Base-by-base conservation (phyloP, 2,888 invertebrate genomes). In the Xestobium rufovillosum region DNA sequence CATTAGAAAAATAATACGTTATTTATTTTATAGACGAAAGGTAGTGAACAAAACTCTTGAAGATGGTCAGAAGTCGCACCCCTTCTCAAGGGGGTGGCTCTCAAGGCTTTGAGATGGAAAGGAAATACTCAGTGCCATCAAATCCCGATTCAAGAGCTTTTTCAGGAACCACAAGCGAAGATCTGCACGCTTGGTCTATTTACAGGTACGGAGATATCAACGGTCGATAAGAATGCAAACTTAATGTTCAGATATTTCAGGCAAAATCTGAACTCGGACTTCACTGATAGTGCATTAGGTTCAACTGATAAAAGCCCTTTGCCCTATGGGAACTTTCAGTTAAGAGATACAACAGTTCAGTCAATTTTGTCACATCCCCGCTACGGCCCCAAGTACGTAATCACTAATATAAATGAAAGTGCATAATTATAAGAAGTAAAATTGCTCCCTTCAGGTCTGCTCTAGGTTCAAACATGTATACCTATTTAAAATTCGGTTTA, bases 161-260 rank as follows among this genome's bases (percentile, higher is more conserved):
- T 41, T 78, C 85, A 44, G 82, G 80, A 44, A 85, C 86, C 61
- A 85, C 88, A 51, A 87, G 86, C 34, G 91, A 92, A 62, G 92
- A 92, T 63, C 74, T 94, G 42, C 92, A 94, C 65, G 92, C 92
- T 41, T 94, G 94, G 94, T 91, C 91, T 49, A 94, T 94, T 63
- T 88, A 88, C 70, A 82, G 86, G 86, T 85, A 64, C 15, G 11
- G n/a, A n/a, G n/a, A n/a, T n/a, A 33, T 3, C 14, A 17, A 31
- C 14, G 13, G 16, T 31, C 14, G 16, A 8, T 8, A 3, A n/a
- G n/a, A n/a, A n/a, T n/a, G n/a, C n/a, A n/a, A n/a, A n/a, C n/a
- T n/a, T n/a, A n/a, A n/a, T n/a, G n/a, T n/a, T n/a, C n/a, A n/a
- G n/a, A n/a, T n/a, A n/a, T n/a, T n/a, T n/a, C 70, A 87, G 92